Evolutionary conservation across 2,113 vertebrate species (phyloP), one percentile per base, ranked within the genome.

Genomic region (Tenrec ecaudatus): DNA sequence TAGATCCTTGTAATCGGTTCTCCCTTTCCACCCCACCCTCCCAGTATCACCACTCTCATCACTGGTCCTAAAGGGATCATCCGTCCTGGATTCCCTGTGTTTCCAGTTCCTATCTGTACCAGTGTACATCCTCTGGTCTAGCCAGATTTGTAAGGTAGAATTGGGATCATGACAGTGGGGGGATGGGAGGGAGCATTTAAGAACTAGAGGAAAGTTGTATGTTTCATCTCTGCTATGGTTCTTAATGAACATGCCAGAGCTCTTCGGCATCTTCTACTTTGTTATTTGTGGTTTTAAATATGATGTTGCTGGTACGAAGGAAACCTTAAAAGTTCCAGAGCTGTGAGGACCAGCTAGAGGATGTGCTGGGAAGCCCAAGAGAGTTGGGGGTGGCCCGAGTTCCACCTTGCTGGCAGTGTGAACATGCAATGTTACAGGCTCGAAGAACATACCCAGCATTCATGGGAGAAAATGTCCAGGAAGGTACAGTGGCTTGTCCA

Each of bases 221-320:
- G n/a, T n/a, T n/a, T n/a, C n/a, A n/a, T n/a, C n/a, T n/a, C n/a
- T 97, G 98, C 98, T 98, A 98, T 98, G 98, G 98, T 97, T 98
- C 98, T 98, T 98, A 98, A 98, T 98, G 98, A 98, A 98, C 98
- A 98, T 98, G 97, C 98, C 97, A 98, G 96, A 98, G 97, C 96
- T 98, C 97, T 97, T 98, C 97, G 0, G 97, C 97, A 98, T 97
- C 95, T 96, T 98, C 97, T 98, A 98, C 98, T 97, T 97, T 98
- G 98, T 98, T 98, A 98, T 98, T 96, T 98, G 97, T 98, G 96
- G 90, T 97, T 97, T 98, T 96, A 98, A 98, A 98, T 97, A 97
- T 58, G 95, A 96, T 98, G 96, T 97, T 97, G 95, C 95, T 95
- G 95, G 90, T 0, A 0, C 93, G 96, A 97, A 96, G 93, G 36